A percentile compares a stretch with the other conserved stretches of the same genome.
Conservation (phyloP, 2,888 invertebrate species). For the Caenorhabditis sp. region DNA sequence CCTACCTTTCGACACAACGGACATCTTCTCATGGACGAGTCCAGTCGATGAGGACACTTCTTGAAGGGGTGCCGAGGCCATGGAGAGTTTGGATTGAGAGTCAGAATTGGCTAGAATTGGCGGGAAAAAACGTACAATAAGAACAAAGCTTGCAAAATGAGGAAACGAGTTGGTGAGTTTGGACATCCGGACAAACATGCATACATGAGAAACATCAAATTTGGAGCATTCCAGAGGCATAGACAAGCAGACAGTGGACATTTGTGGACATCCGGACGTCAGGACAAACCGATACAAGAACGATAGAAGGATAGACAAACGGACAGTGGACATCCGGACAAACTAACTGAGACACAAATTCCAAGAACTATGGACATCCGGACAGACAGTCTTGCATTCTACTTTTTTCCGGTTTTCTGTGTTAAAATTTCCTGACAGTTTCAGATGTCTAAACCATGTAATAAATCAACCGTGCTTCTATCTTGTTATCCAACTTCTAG, state of each 20-base stretch:
- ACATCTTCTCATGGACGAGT: constrained; percentile 30
- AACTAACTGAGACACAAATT: neutral
- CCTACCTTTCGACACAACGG: constrained; percentile 48
- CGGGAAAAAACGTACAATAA: neutral
- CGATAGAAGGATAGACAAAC: no score
- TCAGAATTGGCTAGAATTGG: constrained; percentile 14
- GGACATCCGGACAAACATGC: neutral
- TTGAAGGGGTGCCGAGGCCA: constrained; percentile 16
- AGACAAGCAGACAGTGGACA: neutral
- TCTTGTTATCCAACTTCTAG: no score
- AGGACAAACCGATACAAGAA: constrained; percentile 2
- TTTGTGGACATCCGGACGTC: neutral
- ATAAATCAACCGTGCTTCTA: neutral
- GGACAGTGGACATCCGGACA: no score
- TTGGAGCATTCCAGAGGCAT: neutral
- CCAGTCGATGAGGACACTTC: neutral
- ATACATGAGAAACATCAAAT: no score
- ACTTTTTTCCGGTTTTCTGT: neutral
- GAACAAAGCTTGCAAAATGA: neutral
- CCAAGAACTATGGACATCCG: no score
- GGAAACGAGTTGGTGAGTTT: neutral
- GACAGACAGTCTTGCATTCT: neutral
- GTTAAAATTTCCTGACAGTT: no score
- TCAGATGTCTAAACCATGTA: no score
- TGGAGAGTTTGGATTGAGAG: constrained; percentile 29